A percentile compares a stretch with the other conserved stretches of the same genome.
These are phyloP conservation scores for Arenaria interpres DNA, from an alignment of 2,113 vertebrate species.

Conservation along the genomic window DNA sequence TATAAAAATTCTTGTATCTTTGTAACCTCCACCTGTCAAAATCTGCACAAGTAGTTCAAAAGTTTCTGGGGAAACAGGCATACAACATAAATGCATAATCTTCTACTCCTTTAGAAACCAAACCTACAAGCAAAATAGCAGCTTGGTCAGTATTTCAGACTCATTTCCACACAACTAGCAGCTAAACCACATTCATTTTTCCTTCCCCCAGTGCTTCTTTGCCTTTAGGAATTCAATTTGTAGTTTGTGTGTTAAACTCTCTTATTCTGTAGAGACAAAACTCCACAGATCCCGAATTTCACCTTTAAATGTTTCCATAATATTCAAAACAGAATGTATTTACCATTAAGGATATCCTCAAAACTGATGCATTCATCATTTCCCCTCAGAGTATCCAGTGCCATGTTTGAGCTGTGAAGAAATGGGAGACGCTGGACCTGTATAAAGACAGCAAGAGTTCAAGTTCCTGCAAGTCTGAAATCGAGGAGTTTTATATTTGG, in stretches of 20 bases:
- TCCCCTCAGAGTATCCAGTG: slow-evolving; percentile 89
- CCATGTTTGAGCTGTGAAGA: slow-evolving; percentile 90
- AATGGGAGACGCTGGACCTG: slow-evolving; percentile 95
- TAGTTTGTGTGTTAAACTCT: background rate
- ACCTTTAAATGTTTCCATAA: background rate
- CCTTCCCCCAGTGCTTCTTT: background rate
- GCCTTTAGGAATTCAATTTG: background rate
- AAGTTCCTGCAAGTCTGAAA: background rate
- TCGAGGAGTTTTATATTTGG: background rate
- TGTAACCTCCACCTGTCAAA: background rate
- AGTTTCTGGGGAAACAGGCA: background rate
- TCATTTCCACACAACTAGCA: background rate
- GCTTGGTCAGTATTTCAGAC: background rate
- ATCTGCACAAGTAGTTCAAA: background rate
- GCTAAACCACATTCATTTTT: background rate
- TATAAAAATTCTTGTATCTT: background rate
- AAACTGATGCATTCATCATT: slow-evolving; percentile 88
- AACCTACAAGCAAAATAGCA: background rate
- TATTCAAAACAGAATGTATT: background rate
- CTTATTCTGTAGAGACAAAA: background rate
- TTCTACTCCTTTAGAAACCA: background rate
- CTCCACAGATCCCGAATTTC: background rate
- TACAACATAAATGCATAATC: background rate
- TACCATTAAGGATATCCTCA: slow-evolving; percentile 95
- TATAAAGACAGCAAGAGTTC: background rate